Evolutionary conservation across 1,140 invertebrate species (phyloP).

Genomic region (Drosophila sproati): DNA sequence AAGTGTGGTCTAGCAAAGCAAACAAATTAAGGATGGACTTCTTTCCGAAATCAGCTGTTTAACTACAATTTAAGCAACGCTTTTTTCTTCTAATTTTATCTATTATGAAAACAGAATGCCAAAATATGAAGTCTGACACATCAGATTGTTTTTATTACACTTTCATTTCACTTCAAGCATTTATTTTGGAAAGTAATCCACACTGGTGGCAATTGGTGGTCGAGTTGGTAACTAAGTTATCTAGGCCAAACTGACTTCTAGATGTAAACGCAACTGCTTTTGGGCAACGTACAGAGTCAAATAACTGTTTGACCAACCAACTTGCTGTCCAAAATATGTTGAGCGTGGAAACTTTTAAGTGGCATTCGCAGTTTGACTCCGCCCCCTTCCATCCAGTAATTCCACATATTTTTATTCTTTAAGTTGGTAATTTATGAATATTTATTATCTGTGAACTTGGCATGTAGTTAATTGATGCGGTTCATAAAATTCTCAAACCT

Average conservation of each 20-base stretch:
- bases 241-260: slow-evolving; percentile 2
- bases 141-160: neutral
- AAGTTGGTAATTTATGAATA: slow-evolving; percentile 70
- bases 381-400: too few relatives aligned
- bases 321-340: slow-evolving; percentile 44
- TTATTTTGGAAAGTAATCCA: neutral
- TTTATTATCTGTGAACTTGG: slow-evolving; percentile 67
- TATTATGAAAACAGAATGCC: neutral
- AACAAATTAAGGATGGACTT: slow-evolving; percentile 5
- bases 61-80: neutral
- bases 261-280: slow-evolving; percentile 30
- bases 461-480: slow-evolving; percentile 54
- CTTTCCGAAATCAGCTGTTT: neutral
- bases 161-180: neutral
- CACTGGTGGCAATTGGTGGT: slow-evolving; percentile 51
- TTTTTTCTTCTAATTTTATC: neutral
- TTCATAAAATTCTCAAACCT: slow-evolving; percentile 51
- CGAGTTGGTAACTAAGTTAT: slow-evolving; percentile 30
- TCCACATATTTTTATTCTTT: slow-evolving; percentile 28
- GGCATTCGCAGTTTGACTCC: neutral
- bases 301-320: slow-evolving; percentile 57
- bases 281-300: slow-evolving; percentile 9
- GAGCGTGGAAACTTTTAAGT: slow-evolving; percentile 57
- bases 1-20: neutral
- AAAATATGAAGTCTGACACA: slow-evolving; percentile 12